Base-by-base conservation (phyloP, 2,888 invertebrate genomes). In the Diarsia brunnea region DNA sequence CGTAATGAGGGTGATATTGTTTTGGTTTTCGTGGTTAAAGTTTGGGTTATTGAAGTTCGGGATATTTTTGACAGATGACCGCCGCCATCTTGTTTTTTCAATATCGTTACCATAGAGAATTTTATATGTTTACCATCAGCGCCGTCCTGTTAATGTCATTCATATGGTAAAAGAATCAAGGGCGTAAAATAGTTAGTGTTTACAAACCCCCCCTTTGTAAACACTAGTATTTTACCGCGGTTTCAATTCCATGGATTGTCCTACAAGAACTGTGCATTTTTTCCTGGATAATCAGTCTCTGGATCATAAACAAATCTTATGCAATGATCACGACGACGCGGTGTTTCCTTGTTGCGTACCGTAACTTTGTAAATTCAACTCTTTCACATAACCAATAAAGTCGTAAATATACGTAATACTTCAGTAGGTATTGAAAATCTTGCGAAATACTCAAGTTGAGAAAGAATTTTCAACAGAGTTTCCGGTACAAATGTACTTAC, bases 1-100 rank as follows among this genome's bases (percentile, higher is more conserved):
- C 43, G 75, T 84, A 78, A 82, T 81, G 78, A 87, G 65, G 63
- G 45, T 65, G 69, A 73, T 76, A 87, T 84, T 87, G 85, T 85
- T 87, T 67, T 72, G 64, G 64, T 70, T 64, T 63, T 69, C 31
- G n/a, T 64, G 38, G 55, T 63, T 8, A 68, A 78, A 73, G 31
- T 78, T 78, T 58, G 19, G n/a, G 16, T 38, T 43, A 63, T 63
- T 43, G n/a, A 1, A 10, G n/a, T 21, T n/a, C n/a, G 24, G 16
- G 43, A 8, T 43, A 43, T 8, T 43, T 16, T n/a, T 63, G 43
- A 10, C 43, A 31, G n/a, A n/a, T 43, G 4, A 7, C 63, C 21
- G 19, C 16, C 7, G 43, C 63, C 63, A 24, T 63, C 4, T 63
- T 63, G 12, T 14, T n/a, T 61, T 38, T 38, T 0, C 8, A 27